phyloP scores from a whole-genome alignment of 2,888 invertebrate genomes.

The Troides aeacus region DNA sequence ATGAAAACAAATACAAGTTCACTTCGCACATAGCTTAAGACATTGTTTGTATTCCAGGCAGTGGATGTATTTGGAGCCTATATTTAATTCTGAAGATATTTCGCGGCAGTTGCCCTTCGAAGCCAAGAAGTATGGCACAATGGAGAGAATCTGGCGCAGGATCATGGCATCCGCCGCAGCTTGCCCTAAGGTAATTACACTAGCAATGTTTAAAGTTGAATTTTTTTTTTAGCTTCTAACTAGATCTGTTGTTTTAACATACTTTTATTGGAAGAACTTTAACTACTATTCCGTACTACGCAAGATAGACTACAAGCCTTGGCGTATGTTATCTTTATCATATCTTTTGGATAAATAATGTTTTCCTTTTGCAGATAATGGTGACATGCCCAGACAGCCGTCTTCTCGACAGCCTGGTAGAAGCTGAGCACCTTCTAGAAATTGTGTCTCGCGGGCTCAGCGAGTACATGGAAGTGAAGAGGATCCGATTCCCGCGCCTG shows the following conservation, averaged over 20 bases:
- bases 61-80: conserved; percentile 92
- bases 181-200: conserved; percentile 78
- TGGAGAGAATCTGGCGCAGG: conserved; percentile 89
- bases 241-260: too few relatives aligned
- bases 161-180: conserved; percentile 86
- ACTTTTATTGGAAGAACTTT: too few relatives aligned
- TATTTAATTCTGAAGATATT: conserved; percentile 90
- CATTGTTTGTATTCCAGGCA: conserved; percentile 66
- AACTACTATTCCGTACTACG: too few relatives aligned
- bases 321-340: too few relatives aligned
- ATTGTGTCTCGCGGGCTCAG: conserved; percentile 87
- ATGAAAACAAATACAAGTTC: too few relatives aligned
- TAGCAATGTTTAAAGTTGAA: too few relatives aligned
- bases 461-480: conserved; percentile 88
- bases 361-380: conserved; percentile 74
- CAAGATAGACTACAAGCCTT: too few relatives aligned
- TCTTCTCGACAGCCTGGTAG: conserved; percentile 84
- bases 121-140: conserved; percentile 87
- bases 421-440: conserved; percentile 84
- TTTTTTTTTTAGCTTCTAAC: too few relatives aligned
- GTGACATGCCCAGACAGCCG: conserved; percentile 82
- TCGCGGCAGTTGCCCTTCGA: conserved; percentile 88
- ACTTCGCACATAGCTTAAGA: too few relatives aligned
- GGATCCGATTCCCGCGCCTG: conserved; percentile 85
- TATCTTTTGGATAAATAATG: too few relatives aligned